A percentile compares a stretch with the other conserved stretches of the same genome.
These are phyloP conservation scores for Drosophila infuscata DNA, from an alignment of 2,888 invertebrate genomes.

Conservation along the genomic window DNA sequence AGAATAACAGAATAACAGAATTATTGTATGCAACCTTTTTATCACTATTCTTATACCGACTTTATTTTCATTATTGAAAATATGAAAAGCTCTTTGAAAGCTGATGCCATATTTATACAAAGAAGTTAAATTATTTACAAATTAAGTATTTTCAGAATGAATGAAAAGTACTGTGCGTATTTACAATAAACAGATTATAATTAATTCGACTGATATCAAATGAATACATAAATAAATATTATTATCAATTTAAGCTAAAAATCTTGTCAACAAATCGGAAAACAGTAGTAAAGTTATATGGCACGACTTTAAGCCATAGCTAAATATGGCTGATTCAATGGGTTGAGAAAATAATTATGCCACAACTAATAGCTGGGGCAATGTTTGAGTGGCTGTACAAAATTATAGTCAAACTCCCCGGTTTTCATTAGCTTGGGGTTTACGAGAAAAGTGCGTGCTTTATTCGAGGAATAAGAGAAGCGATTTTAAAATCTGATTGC, in stretches of 20 bases:
- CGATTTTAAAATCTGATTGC: constrained; percentile 20
- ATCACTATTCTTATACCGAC: background rate
- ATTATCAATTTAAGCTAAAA: background rate
- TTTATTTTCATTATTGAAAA: background rate
- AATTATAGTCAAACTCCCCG: background rate
- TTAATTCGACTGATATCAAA: background rate
- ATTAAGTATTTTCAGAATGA: background rate
- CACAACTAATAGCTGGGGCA: background rate
- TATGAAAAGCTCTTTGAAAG: background rate
- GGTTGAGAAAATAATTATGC: background rate
- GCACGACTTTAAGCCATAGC: background rate
- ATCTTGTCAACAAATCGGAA: background rate
- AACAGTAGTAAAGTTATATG: background rate
- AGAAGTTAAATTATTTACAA: background rate
- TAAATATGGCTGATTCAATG: background rate
- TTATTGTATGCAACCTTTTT: background rate
- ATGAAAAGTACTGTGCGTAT: background rate
- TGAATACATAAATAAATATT: background rate
- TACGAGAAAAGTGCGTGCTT: background rate
- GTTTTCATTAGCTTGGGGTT: background rate
- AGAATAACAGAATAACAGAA: background rate
- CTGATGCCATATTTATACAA: background rate
- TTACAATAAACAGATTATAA: background rate
- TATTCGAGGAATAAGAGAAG: background rate
- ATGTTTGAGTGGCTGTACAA: background rate